Conservation (phyloP, 2,113 vertebrate genomes). For the Patagioenas fasciata region DNA sequence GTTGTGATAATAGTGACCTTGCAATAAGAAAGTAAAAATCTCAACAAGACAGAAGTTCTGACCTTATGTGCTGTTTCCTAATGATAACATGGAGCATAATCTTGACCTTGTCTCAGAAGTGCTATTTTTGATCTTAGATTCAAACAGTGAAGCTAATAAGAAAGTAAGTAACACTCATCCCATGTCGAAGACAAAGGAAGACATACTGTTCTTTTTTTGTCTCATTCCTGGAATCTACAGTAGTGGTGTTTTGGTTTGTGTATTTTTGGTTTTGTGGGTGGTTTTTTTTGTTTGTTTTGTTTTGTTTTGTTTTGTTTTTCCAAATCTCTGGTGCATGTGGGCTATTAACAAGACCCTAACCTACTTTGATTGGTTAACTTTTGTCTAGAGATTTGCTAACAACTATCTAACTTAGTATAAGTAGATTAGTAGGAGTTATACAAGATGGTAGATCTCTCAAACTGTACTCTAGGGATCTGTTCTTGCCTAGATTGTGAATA, state of each 20-base stretch:
- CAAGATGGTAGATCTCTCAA: not conserved
- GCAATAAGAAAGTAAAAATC: not conserved
- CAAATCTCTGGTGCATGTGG: not conserved
- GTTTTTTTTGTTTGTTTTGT: too few relatives aligned
- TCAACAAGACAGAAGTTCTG: not conserved
- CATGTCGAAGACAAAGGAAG: not conserved
- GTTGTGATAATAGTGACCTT: not conserved
- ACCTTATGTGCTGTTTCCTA: not conserved
- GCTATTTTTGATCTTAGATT: constrained; percentile 6
- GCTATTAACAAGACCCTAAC: not conserved
- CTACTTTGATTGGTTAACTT: not conserved
- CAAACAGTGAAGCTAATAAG: not conserved
- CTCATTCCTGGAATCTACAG: not conserved
- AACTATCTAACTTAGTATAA: not conserved
- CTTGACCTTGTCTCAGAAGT: not conserved
- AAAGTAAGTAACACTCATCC: not conserved
- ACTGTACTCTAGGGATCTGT: not conserved
- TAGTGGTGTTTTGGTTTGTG: too few relatives aligned
- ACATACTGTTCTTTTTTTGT: not conserved
- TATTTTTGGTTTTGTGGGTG: too few relatives aligned
- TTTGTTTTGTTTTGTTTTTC: not conserved
- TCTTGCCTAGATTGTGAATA: not conserved
- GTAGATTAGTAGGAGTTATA: not conserved
- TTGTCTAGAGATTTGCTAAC: not conserved
- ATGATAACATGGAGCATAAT: not conserved